Evolutionary conservation across 2,888 invertebrate species (phyloP).

Genomic region (Clistopyga incitator): DNA sequence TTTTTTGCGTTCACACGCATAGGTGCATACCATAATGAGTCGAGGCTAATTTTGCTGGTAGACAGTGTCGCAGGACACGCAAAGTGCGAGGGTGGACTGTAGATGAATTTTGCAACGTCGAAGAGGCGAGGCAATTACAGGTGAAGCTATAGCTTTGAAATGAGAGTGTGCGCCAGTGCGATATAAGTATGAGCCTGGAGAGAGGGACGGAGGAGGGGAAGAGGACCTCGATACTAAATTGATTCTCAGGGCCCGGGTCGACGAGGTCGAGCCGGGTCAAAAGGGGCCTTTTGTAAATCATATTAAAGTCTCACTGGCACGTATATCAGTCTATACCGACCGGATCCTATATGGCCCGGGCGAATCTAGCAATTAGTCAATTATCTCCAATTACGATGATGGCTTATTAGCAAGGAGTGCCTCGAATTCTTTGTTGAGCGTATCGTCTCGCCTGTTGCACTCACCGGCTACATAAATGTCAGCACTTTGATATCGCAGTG

Average conservation of each 20-base stretch:
- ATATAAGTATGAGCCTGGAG: slow-evolving; percentile 6
- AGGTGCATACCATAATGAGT: not conserved
- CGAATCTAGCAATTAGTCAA: slow-evolving; percentile 80
- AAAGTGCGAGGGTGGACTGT: slow-evolving; percentile 17
- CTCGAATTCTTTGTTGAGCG: slow-evolving; percentile 61
- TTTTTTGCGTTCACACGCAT: not conserved
- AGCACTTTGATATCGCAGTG: slow-evolving; percentile 40
- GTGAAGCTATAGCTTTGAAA: slow-evolving; percentile 35
- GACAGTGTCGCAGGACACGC: slow-evolving; percentile 28
- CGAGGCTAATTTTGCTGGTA: not conserved
- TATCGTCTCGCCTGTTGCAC: slow-evolving; percentile 57
- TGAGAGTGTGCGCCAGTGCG: slow-evolving; percentile 21
- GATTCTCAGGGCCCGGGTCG: slow-evolving; percentile 78
- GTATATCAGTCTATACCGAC: slow-evolving; percentile 64
- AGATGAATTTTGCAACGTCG: slow-evolving; percentile 34
- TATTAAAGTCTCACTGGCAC: slow-evolving; percentile 73
- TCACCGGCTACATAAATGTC: slow-evolving; percentile 37
- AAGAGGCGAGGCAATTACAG: slow-evolving; percentile 51
- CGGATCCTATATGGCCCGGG: slow-evolving; percentile 61
- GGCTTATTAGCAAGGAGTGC: slow-evolving; percentile 66
- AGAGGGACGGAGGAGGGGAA: slow-evolving; percentile 21
- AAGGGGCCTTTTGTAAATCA: slow-evolving; percentile 81
- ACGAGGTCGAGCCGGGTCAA: slow-evolving; percentile 77
- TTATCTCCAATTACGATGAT: slow-evolving; percentile 79
- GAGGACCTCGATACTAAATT: slow-evolving; percentile 74